Conservation (phyloP, 2,797 vertebrate species). For the Mycteria americana region DNA sequence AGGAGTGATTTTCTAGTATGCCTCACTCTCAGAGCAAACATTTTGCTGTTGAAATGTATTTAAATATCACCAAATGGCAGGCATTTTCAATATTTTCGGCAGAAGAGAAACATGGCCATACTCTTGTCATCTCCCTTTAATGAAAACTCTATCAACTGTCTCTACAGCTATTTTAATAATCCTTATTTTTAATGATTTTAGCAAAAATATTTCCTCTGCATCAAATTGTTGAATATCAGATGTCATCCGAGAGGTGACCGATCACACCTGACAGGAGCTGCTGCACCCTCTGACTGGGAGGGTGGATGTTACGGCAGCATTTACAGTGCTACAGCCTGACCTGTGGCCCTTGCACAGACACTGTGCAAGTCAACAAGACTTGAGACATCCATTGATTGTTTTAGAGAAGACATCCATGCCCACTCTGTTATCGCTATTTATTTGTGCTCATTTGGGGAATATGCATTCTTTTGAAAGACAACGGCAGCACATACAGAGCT, state of each 20-base stretch:
- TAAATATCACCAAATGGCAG: neutral
- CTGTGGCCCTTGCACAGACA: neutral
- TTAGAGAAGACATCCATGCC: neutral
- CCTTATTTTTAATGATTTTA: neutral
- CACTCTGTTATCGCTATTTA: neutral
- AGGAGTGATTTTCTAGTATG: neutral
- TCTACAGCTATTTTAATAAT: neutral
- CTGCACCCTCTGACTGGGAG: neutral
- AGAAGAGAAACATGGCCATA: neutral
- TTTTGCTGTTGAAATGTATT: neutral
- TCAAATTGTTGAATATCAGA: neutral
- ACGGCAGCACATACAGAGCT: neutral
- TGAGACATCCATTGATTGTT: neutral
- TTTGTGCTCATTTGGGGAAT: neutral
- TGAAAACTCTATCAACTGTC: neutral
- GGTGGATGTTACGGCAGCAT: neutral
- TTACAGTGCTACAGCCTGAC: neutral
- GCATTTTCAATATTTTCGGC: neutral
- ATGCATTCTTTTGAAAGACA: neutral
- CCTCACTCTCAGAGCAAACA: neutral
- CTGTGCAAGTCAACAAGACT: neutral
- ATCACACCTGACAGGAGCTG: neutral
- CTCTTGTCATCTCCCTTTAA: neutral
- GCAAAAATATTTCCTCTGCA: neutral
- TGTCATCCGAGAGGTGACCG: neutral